Percentiles rank a stretch among this genome's conserved stretches.
These are phyloP conservation scores for Lutraria rhynchaena DNA, from an alignment of 1,140 invertebrate genomes.

Conservation along the genomic window DNA sequence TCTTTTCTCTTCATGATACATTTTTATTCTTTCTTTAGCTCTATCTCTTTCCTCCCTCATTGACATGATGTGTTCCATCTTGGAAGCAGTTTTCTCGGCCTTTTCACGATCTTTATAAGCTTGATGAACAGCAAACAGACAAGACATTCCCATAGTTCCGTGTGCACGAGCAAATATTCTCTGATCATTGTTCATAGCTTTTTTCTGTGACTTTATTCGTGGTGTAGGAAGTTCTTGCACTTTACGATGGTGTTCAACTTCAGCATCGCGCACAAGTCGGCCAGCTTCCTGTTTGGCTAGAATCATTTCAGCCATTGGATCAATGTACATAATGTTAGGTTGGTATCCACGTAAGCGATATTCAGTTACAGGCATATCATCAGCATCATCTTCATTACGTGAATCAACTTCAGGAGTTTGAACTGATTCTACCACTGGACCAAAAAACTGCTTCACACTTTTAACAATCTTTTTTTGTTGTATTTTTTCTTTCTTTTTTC, in stretches of 20 bases:
- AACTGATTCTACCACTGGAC: conserved; percentile 72
- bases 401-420: conserved; percentile 50
- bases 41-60: conserved; percentile 74
- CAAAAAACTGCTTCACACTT: conserved; percentile 78
- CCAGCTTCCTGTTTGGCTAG: conserved; percentile 74
- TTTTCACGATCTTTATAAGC: conserved; percentile 79
- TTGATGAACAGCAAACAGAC: conserved; percentile 79
- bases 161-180: conserved; percentile 76
- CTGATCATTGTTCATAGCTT: conserved; percentile 72
- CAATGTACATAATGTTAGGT: conserved; percentile 68
- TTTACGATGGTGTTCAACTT: conserved; percentile 69
- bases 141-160: conserved; percentile 80
- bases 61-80: conserved; percentile 76
- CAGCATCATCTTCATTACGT: conserved; percentile 36
- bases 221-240: conserved; percentile 61
- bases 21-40: conserved; percentile 74
- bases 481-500: conserved; percentile 63
- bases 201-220: conserved; percentile 57
- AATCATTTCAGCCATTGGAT: conserved; percentile 78
- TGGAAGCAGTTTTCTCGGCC: conserved; percentile 73
- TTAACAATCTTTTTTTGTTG: conserved; percentile 66
- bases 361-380: conserved; percentile 69
- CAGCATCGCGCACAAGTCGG: conserved; percentile 72
- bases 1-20: conserved; percentile 76
- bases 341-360: conserved; percentile 75